phyloP scores from a whole-genome alignment of 1,140 invertebrate genomes.

The Habropoda laboriosa region DNA sequence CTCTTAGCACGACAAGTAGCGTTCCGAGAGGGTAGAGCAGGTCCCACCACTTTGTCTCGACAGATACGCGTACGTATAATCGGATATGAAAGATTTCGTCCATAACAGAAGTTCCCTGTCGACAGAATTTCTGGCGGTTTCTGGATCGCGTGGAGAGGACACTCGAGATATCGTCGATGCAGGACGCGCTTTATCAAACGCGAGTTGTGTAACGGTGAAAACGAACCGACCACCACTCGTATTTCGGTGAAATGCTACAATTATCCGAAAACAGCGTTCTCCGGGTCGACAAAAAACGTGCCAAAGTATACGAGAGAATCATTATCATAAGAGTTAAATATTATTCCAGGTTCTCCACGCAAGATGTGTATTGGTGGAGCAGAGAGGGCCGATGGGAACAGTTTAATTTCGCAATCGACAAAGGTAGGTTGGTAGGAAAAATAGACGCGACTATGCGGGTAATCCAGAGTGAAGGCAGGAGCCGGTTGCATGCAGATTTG shows the following conservation, averaged over 20 bases:
- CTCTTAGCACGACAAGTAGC: conserved; percentile 29
- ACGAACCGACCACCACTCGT: neutral
- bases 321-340: no score
- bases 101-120: conserved; percentile 40
- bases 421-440: neutral
- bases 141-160: neutral
- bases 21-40: neutral
- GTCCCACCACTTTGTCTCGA: conserved; percentile 24
- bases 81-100: conserved; percentile 48
- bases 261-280: no score
- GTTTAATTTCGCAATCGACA: neutral
- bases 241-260: no score
- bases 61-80: conserved; percentile 30
- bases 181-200: no score
- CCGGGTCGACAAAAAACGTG: no score
- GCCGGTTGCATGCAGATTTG: conserved; percentile 40
- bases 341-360: no score
- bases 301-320: no score
- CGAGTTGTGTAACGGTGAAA: no score
- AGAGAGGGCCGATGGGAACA: no score
- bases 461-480: neutral
- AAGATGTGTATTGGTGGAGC: no score
- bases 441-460: no score
- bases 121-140: conserved; percentile 34
- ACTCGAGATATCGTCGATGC: conserved; percentile 24